phyloP scores from a whole-genome alignment of 53 echinoderm and acorn worm genomes.

The Stichopus horrens region DNA sequence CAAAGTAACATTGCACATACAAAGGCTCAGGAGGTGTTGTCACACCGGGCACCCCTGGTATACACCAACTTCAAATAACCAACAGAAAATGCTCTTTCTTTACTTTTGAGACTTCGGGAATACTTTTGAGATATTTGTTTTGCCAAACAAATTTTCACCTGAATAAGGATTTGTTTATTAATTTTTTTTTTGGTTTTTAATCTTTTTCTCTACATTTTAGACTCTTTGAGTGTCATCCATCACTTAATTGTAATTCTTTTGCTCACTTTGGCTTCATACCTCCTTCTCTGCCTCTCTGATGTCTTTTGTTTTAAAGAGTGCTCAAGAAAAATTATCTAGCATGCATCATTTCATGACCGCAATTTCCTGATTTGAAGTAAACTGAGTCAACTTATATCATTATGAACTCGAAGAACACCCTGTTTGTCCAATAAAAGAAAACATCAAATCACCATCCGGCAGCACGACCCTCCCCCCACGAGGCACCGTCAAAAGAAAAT shows the following conservation, averaged over 20 bases:
- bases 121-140: background rate
- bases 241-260: too few relatives aligned
- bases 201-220: background rate
- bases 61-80: background rate
- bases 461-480: background rate
- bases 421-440: background rate
- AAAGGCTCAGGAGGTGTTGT: conserved; percentile 10
- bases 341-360: too few relatives aligned
- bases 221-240: too few relatives aligned
- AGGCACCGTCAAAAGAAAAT: too few relatives aligned
- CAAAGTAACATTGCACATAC: conserved; percentile 28
- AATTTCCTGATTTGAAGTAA: too few relatives aligned
- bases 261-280: too few relatives aligned
- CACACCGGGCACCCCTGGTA: background rate
- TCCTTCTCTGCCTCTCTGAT: too few relatives aligned
- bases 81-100: conserved; percentile 29
- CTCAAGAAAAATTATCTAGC: too few relatives aligned
- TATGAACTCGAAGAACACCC: background rate
- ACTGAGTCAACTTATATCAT: too few relatives aligned
- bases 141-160: background rate
- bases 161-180: background rate
- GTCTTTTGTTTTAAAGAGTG: too few relatives aligned
- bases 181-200: conserved; percentile 10
- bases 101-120: background rate
- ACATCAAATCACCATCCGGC: background rate